Percentiles rank a stretch among this genome's conserved stretches.
Evolutionary conservation across 2,113 vertebrate genomes (phyloP).

Genomic region (Clupea harengus): DNA sequence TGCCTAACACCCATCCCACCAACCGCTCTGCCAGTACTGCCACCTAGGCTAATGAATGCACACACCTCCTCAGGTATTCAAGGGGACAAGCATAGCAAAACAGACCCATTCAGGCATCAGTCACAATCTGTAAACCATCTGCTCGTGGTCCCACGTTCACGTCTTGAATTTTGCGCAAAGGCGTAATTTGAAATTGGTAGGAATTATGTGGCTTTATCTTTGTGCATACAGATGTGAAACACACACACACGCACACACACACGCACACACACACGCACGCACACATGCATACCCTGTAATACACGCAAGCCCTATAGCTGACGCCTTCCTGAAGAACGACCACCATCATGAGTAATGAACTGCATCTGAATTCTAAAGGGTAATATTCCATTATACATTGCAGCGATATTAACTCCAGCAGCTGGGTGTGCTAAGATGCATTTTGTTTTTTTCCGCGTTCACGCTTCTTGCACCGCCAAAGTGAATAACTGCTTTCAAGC

Average conservation of each 20-base stretch:
- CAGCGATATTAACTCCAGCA: constrained; percentile 40
- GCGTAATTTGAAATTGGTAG: not conserved
- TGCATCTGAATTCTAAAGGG: constrained; percentile 59
- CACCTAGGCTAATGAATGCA: not conserved
- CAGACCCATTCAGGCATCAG: not conserved
- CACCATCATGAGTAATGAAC: constrained; percentile 50
- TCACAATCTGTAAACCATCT: not conserved
- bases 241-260: not conserved
- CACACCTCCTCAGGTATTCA: not conserved
- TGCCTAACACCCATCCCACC: no score
- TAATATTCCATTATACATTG: constrained; percentile 52
- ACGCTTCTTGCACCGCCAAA: constrained; percentile 24
- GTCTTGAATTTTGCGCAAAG: not conserved
- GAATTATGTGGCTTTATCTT: not conserved
- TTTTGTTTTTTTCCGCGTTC: constrained; percentile 29
- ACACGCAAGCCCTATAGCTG: constrained; percentile 30
- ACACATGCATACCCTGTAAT: not conserved
- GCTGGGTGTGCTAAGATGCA: constrained; percentile 44
- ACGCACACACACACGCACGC: not conserved
- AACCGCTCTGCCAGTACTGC: not conserved
- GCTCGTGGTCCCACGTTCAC: not conserved
- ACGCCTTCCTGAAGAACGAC: not conserved
- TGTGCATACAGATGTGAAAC: not conserved
- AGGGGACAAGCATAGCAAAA: not conserved
- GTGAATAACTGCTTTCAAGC: constrained; percentile 47